Percentiles rank a stretch among this genome's conserved stretches.
Evolutionary conservation across 2,888 invertebrate genomes (phyloP).

Genomic region (Synergus laeviventris): DNA sequence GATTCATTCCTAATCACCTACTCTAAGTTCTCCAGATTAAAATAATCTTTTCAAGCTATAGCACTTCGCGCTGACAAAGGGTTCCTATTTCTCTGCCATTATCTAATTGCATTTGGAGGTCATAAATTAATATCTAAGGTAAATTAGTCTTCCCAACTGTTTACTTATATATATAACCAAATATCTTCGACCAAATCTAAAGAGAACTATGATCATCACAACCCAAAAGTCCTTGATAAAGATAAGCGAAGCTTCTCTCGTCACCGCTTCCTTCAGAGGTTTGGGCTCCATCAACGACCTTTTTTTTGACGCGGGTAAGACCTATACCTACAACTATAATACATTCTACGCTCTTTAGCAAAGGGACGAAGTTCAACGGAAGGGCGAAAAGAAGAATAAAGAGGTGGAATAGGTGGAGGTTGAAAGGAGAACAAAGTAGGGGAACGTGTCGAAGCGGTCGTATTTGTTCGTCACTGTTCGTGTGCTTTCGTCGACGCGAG

Average conservation of each 20-base stretch:
- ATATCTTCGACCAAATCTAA: background rate
- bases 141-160: background rate
- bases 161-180: no score
- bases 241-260: background rate
- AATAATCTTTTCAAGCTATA: background rate
- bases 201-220: background rate
- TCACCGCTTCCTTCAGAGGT: background rate
- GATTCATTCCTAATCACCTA: background rate
- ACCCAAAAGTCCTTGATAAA: background rate
- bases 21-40: background rate
- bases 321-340: background rate
- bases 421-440: constrained; percentile 38
- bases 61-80: background rate
- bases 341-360: constrained; percentile 6
- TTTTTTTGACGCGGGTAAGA: background rate
- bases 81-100: background rate
- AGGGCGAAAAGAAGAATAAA: constrained; percentile 33
- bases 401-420: constrained; percentile 39
- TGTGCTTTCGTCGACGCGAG: constrained; percentile 62
- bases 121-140: background rate
- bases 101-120: background rate
- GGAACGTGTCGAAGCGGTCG: constrained; percentile 48
- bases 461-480: constrained; percentile 60
- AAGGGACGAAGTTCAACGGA: constrained; percentile 34
- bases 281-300: background rate